Percentiles rank a stretch among this genome's conserved stretches.
Evolutionary conservation across 2,113 vertebrate species (phyloP).

Genomic region (Kryptolebias marmoratus): DNA sequence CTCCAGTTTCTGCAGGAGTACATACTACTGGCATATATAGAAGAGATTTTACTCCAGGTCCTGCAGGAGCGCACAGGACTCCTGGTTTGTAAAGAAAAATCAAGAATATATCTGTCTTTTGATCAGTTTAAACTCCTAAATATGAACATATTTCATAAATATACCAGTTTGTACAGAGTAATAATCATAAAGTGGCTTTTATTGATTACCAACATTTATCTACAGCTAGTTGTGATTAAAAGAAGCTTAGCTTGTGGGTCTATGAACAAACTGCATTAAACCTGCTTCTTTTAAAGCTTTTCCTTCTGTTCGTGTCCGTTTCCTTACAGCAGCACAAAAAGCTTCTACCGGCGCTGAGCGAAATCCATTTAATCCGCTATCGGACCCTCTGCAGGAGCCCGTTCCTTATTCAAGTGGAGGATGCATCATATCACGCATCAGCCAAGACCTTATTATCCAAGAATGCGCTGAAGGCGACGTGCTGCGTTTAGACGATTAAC

Average conservation of each 20-base stretch:
- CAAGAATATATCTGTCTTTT: conserved; percentile 17
- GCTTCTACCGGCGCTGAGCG: conserved; percentile 10
- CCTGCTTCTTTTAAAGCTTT: conserved; percentile 39
- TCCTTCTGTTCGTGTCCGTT: conserved; percentile 41
- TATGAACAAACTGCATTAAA: conserved; percentile 50
- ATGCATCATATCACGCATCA: conserved; percentile 27
- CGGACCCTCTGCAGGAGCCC: background rate
- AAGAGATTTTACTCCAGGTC: conserved; percentile 39
- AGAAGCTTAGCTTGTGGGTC: conserved; percentile 35
- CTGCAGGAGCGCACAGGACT: conserved; percentile 21
- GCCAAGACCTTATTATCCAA: conserved; percentile 32
- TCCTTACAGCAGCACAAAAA: conserved; percentile 43
- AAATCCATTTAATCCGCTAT: background rate
- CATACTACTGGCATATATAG: conserved; percentile 42
- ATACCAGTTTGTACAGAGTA: conserved; percentile 56
- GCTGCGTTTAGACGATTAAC: conserved; percentile 38
- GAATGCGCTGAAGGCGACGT: conserved; percentile 48
- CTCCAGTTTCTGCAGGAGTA: conserved; percentile 34
- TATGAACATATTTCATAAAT: conserved; percentile 66
- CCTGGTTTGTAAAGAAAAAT: conserved; percentile 15
- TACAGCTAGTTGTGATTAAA: conserved; percentile 39
- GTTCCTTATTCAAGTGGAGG: conserved; percentile 19
- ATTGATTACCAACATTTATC: conserved; percentile 13
- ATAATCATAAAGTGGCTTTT: conserved; percentile 50
- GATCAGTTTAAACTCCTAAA: conserved; percentile 29